phyloP scores from a whole-genome alignment of 2,888 invertebrate species.

The Drosophila pseudotalamancana region DNA sequence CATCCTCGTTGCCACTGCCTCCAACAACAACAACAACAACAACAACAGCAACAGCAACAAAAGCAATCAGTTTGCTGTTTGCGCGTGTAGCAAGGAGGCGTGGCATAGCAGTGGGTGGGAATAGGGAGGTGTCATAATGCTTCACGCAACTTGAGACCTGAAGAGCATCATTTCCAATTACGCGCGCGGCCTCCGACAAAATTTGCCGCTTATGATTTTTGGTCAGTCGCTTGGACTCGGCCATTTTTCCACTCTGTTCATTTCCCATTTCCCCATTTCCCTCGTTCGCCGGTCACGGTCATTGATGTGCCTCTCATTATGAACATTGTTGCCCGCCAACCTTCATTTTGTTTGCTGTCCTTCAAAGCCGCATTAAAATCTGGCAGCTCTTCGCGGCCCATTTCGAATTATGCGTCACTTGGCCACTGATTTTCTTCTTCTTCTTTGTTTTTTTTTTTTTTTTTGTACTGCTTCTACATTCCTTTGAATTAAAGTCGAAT shows the following conservation, averaged over 20 bases:
- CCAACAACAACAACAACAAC: conserved; percentile 12
- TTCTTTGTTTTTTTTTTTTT: too few species aligned
- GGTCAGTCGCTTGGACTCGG: conserved; percentile 37
- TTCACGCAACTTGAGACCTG: conserved; percentile 66
- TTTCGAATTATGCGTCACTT: conserved; percentile 33
- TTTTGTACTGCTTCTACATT: neutral
- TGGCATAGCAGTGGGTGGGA: conserved; percentile 6
- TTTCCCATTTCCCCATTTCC: neutral
- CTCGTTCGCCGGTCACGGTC: conserved; percentile 40
- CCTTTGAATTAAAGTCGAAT: neutral
- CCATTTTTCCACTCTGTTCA: conserved; percentile 9
- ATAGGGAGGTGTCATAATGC: conserved; percentile 53
- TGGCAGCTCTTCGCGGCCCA: conserved; percentile 27
- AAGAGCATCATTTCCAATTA: conserved; percentile 76
- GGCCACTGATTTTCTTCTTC: conserved; percentile 10
- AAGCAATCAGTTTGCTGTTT: conserved; percentile 28
- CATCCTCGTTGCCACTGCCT: conserved; percentile 27
- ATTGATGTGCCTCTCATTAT: conserved; percentile 53
- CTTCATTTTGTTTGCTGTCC: conserved; percentile 56
- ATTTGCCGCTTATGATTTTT: conserved; percentile 66
- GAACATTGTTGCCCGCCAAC: conserved; percentile 46
- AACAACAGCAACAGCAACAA: conserved; percentile 13
- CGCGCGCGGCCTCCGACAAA: conserved; percentile 42
- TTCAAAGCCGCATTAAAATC: conserved; percentile 52
- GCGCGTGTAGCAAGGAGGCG: neutral